Evolutionary conservation across 2,113 vertebrate genomes (phyloP).

Genomic region (Morone saxatilis): DNA sequence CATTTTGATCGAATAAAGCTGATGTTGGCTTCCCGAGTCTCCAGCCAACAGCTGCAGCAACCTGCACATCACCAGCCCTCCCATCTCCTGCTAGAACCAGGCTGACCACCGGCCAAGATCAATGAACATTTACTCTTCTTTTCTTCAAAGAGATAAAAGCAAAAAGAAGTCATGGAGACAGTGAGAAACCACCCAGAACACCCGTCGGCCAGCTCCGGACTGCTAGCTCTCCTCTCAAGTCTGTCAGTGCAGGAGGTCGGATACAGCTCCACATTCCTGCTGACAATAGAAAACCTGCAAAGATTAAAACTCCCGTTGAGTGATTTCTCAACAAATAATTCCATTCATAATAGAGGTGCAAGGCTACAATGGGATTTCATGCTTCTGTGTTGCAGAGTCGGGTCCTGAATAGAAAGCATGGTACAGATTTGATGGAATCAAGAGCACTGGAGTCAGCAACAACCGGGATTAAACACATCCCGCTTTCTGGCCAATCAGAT

Average conservation of each 20-base stretch:
- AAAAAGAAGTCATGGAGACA: constrained; percentile 2
- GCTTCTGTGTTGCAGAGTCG: constrained; percentile 7
- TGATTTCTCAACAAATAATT: constrained; percentile 33
- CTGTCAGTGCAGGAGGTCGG: constrained; percentile 19
- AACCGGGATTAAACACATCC: constrained; percentile 71
- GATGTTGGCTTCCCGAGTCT: constrained; percentile 20
- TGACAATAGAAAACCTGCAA: constrained; percentile 13
- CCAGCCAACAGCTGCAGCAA: constrained; percentile 18
- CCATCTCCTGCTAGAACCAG: constrained; percentile 16
- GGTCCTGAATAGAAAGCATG: constrained; percentile 56
- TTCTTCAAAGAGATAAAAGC: constrained; percentile 60
- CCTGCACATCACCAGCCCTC: constrained; percentile 37
- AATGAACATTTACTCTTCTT: constrained; percentile 48
- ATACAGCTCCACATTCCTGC: background rate
- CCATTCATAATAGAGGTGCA: constrained; percentile 38
- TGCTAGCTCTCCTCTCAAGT: background rate
- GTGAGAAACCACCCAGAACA: constrained; percentile 45
- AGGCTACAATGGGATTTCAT: constrained; percentile 45
- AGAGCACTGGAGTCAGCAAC: constrained; percentile 56
- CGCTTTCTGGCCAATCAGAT: constrained; percentile 67
- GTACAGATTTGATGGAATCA: constrained; percentile 69
- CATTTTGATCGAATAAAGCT: constrained; percentile 26
- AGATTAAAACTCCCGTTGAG: constrained; percentile 42
- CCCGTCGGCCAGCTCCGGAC: constrained; percentile 7
- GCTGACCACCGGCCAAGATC: constrained; percentile 64